Evolutionary conservation across 2,888 invertebrate genomes (phyloP), one percentile per base, ranked within the genome.

Genomic region (Pammene fasciana): DNA sequence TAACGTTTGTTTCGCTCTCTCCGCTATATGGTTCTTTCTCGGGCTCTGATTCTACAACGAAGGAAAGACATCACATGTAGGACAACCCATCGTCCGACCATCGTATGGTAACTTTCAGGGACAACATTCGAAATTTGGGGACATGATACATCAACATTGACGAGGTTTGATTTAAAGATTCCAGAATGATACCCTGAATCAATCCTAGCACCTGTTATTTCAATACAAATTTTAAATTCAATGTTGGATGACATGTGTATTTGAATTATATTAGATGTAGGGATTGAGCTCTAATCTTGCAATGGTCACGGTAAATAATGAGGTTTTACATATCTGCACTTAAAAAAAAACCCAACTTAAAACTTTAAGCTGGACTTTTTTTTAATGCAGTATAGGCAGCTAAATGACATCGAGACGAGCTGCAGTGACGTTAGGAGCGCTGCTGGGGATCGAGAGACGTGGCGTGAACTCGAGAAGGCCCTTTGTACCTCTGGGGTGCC

Each of bases 1-100:
- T 90, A 92, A 88, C 68, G 89, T 86, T 85, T 92, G 92, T 90
- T 92, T 92, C 82, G 92, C 92, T 84, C 92, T 89, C 89, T 92
- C 92, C 81, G 90, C 91, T 78, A 92, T 91, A 88, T 89, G 91
- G 86, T 88, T 91, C 86, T 89, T 89, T 89, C 92, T 87, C 80
- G 92, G 91, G 85, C 90, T 91, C 86, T 90, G 90, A 87, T 81
- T 91, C 91, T 92, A 90, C 86, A 89, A 91, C 78, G 87, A 87
- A 81, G 90, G 85, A 68, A 68, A 89, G 81, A 82, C 84, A 82
- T 86, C 76, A 85, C 75, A 86, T 89, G 82, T 85, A 87, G 84
- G 83, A 82, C 71, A 79, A 72, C 78, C 75, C 74, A 71, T 72
- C 65, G 74, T 59, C 75, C 74, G 74, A 62, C 48, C 26, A 14